Evolutionary conservation across 1,140 invertebrate species (phyloP).

Genomic region (Drosophila burlai): DNA sequence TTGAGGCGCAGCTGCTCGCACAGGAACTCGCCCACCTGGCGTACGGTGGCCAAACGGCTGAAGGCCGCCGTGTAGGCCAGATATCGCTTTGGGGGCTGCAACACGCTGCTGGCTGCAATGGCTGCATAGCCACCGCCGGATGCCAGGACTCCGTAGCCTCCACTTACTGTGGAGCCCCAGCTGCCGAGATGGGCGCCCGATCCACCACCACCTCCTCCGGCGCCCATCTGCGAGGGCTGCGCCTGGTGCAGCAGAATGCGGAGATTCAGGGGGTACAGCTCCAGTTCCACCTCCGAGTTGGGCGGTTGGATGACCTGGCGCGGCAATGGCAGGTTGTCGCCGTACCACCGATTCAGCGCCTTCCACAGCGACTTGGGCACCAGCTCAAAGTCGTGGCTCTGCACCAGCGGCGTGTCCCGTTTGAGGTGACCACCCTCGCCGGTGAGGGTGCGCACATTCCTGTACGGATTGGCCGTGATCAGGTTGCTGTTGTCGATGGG

Average conservation of each 20-base stretch:
- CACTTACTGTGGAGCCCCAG: conserved; percentile 79
- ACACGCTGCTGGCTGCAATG: conserved; percentile 74
- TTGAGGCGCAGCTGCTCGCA: conserved; percentile 90
- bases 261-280: conserved; percentile 92
- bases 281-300: conserved; percentile 90
- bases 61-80: conserved; percentile 93
- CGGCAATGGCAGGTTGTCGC: conserved; percentile 91
- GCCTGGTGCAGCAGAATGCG: conserved; percentile 90
- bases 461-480: conserved; percentile 87
- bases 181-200: conserved; percentile 53
- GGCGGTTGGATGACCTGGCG: conserved; percentile 90
- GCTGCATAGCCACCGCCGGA: conserved; percentile 78
- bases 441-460: conserved; percentile 90
- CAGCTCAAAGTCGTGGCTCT: conserved; percentile 92
- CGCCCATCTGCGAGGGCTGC: conserved; percentile 71
- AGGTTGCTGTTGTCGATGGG: conserved; percentile 92
- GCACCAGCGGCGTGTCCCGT: conserved; percentile 89
- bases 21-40: conserved; percentile 91
- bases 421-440: conserved; percentile 94
- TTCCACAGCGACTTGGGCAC: conserved; percentile 94
- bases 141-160: conserved; percentile 89
- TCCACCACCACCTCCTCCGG: conserved; percentile 15
- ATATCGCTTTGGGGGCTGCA: conserved; percentile 87
- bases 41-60: conserved; percentile 91
- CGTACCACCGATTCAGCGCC: conserved; percentile 94